A percentile compares a stretch with the other conserved stretches of the same genome.
These are phyloP conservation scores for Bedellia somnulentella DNA, from an alignment of 2,888 invertebrate genomes.

Conservation along the genomic window DNA sequence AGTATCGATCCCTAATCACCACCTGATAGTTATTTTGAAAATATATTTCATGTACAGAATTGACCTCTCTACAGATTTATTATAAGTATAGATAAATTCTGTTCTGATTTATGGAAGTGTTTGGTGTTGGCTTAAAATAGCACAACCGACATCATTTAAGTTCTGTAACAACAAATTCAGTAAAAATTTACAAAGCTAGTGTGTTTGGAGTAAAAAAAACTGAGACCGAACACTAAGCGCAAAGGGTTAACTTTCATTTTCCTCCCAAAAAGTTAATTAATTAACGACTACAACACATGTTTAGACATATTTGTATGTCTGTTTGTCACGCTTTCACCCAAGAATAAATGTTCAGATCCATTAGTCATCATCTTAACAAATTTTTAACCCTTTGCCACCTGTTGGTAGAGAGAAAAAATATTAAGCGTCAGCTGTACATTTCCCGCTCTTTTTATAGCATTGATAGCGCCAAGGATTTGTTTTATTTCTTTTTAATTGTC, in stretches of 20 bases:
- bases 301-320: conserved; percentile 23
- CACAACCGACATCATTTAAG: too few species aligned
- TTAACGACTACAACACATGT: conserved; percentile 52
- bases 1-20: too few species aligned
- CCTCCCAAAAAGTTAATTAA: conserved; percentile 31
- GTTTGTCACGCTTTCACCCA: conserved; percentile 52
- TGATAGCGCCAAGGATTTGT: conserved; percentile 53
- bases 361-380: conserved; percentile 28
- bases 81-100: too few species aligned
- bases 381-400: conserved; percentile 37
- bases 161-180: too few species aligned
- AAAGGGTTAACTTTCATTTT: conserved; percentile 52
- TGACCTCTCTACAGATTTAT: too few species aligned
- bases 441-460: conserved; percentile 30
- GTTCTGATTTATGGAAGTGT: too few species aligned
- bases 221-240: too few species aligned
- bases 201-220: too few species aligned
- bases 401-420: conserved; percentile 25
- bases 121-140: too few species aligned
- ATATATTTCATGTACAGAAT: too few species aligned
- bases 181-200: too few species aligned
- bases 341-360: conserved; percentile 27
- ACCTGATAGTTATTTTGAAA: too few species aligned
- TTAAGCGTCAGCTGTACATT: conserved; percentile 40
- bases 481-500: conserved; percentile 61